These are phyloP conservation scores for Phalloptychus januarius DNA, from an alignment of 2,797 vertebrate species.

Conservation along the genomic window DNA sequence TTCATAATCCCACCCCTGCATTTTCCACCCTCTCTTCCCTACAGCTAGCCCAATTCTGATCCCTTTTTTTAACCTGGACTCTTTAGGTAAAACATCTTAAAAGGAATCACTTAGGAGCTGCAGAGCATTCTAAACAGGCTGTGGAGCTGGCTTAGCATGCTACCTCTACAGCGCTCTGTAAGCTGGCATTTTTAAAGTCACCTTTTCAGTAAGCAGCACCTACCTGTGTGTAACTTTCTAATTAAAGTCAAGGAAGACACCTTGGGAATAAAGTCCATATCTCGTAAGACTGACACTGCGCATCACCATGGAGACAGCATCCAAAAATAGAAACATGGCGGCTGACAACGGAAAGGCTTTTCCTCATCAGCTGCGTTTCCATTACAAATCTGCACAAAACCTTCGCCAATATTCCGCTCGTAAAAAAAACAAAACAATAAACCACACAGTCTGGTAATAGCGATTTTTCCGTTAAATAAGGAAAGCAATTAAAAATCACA, in stretches of 20 bases:
- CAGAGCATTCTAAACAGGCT: not conserved
- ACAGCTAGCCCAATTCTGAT: constrained; percentile 21
- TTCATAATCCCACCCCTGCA: constrained; percentile 70
- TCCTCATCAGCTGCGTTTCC: not conserved
- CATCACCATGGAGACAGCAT: not conserved
- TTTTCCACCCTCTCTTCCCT: constrained; percentile 54
- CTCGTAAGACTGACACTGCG: not conserved
- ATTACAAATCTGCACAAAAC: too few relatives aligned
- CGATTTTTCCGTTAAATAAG: too few relatives aligned
- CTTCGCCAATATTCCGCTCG: too few relatives aligned
- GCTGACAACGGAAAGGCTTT: not conserved
- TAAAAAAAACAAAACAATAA: too few relatives aligned
- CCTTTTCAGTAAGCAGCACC: not conserved
- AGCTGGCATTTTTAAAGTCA: not conserved
- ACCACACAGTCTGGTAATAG: too few relatives aligned
- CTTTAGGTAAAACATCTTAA: not conserved
- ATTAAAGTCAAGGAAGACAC: not conserved
- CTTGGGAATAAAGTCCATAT: not conserved
- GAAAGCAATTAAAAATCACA: too few relatives aligned
- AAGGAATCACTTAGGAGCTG: not conserved
- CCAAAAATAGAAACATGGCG: not conserved
- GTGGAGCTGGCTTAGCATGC: not conserved
- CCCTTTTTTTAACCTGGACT: constrained; percentile 10
- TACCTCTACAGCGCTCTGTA: not conserved
- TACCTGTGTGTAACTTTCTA: not conserved